Evolutionary conservation across 2,797 vertebrate species (phyloP).

Genomic region (Mormyrops boulengeri): DNA sequence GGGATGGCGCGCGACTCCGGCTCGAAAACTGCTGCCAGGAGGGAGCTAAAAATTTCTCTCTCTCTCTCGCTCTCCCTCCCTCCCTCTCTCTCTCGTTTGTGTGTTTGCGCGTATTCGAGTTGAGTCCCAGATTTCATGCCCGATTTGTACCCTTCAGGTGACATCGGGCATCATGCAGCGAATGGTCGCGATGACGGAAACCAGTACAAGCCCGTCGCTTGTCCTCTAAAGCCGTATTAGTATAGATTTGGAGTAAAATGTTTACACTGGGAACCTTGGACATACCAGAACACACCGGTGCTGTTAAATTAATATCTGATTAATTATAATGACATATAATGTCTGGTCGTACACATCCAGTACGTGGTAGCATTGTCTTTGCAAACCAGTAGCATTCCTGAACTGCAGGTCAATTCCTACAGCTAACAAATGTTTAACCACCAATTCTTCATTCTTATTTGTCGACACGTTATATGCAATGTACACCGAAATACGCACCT

Average conservation of each 20-base stretch:
- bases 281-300: not conserved
- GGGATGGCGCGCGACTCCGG: constrained; percentile 50
- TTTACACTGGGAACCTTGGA: not conserved
- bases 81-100: not conserved
- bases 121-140: too few relatives aligned
- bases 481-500: not conserved
- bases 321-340: not conserved
- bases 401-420: not conserved
- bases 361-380: not conserved
- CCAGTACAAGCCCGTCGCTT: not conserved
- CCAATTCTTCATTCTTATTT: not conserved
- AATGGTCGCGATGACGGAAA: not conserved
- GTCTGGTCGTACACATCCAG: not conserved
- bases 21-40: not conserved
- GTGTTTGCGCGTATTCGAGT: not conserved
- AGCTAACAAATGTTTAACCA: not conserved
- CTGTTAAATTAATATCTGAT: not conserved
- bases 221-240: not conserved
- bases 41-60: not conserved
- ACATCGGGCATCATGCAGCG: not conserved
- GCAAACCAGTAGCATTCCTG: not conserved
- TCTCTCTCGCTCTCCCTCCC: not conserved
- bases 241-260: not conserved
- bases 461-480: not conserved
- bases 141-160: not conserved